Conservation (phyloP, 2,797 vertebrate species). For the Chanos chanos region DNA sequence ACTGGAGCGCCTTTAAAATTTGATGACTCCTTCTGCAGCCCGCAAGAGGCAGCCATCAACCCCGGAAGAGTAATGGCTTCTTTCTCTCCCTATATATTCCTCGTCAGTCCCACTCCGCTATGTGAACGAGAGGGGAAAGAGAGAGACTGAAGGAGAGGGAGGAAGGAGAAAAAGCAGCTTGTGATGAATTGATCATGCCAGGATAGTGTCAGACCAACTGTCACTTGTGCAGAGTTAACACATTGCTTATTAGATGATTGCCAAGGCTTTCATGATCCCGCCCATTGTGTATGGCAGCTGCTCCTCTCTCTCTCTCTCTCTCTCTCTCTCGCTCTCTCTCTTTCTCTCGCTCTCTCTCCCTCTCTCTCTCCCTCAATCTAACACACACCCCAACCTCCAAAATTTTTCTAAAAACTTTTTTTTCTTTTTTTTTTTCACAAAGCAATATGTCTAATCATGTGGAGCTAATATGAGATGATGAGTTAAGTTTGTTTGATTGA, state of each 20-base stretch:
- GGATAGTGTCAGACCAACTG: conserved; percentile 7
- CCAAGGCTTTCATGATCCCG: conserved; percentile 1
- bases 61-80: conserved; percentile 41
- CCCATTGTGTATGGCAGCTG: conserved; percentile 22
- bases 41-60: conserved; percentile 39
- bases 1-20: conserved; percentile 57
- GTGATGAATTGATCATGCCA: conserved; percentile 14
- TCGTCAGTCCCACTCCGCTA: conserved; percentile 13
- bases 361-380: background rate
- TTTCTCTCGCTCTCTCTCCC: background rate
- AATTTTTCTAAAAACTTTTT: too few relatives aligned
- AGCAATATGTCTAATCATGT: too few relatives aligned
- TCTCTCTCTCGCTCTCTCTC: too few relatives aligned
- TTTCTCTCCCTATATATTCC: conserved; percentile 11
- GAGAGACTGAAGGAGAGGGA: background rate
- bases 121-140: conserved; percentile 7
- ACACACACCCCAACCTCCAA: too few relatives aligned
- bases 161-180: background rate
- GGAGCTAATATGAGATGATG: too few relatives aligned
- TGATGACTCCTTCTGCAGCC: conserved; percentile 47
- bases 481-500: too few relatives aligned
- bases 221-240: conserved; percentile 17
- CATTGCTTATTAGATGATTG: conserved; percentile 10
- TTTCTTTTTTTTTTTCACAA: too few relatives aligned
- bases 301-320: background rate